Evolutionary conservation across 1,140 invertebrate species (phyloP).

Genomic region (Pantala flavescens): DNA sequence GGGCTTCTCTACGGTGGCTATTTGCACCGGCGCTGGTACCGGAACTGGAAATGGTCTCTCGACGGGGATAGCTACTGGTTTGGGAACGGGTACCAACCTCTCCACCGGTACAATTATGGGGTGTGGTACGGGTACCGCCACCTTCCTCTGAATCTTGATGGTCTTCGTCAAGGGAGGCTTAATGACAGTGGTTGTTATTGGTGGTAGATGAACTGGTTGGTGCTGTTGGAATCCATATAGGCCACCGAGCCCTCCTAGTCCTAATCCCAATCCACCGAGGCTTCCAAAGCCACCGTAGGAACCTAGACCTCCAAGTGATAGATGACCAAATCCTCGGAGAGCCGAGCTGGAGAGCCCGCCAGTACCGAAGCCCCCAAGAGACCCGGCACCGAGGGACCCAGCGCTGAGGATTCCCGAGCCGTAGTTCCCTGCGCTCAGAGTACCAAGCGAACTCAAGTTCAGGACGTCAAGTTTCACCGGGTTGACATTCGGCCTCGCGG

Average conservation of each 20-base stretch:
- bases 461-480: background rate
- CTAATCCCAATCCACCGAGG: background rate
- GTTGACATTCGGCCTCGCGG: background rate
- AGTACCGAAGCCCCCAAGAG: too few relatives aligned
- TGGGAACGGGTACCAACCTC: background rate
- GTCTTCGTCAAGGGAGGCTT: background rate
- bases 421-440: too few relatives aligned
- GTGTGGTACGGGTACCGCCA: background rate
- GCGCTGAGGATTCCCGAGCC: background rate
- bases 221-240: background rate
- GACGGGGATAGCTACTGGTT: slow-evolving; percentile 22
- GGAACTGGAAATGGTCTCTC: slow-evolving; percentile 37
- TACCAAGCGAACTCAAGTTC: background rate
- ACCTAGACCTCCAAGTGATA: background rate
- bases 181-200: background rate
- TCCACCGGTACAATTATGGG: slow-evolving; percentile 6
- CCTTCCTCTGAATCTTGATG: background rate
- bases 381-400: background rate
- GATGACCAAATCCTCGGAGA: too few relatives aligned
- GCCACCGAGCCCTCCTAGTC: background rate
- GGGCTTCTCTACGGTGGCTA: background rate
- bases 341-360: too few relatives aligned
- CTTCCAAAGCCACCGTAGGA: background rate
- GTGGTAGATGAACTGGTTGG: background rate
- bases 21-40: slow-evolving; percentile 22